Evolutionary conservation across 2,888 invertebrate species (phyloP).

Genomic region (Acanthoscelides obtectus): DNA sequence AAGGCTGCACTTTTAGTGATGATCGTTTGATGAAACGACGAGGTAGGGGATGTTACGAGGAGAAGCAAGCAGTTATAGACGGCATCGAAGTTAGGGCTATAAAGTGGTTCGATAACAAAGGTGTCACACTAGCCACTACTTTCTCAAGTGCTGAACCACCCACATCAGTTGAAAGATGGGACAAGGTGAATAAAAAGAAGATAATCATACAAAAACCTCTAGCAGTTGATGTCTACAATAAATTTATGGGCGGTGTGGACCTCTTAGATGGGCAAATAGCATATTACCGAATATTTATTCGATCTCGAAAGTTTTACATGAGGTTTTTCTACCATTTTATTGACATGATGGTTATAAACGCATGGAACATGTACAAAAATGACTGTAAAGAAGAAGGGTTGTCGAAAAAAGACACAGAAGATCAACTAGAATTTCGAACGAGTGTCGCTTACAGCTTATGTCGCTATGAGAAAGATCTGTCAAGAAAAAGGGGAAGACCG

Average conservation of each 20-base stretch:
- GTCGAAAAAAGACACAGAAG: too few relatives aligned
- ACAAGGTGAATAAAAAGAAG: slow-evolving; percentile 19
- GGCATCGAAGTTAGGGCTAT: slow-evolving; percentile 10
- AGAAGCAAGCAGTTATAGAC: slow-evolving; percentile 16
- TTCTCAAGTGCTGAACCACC: slow-evolving; percentile 34
- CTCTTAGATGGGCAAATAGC: slow-evolving; percentile 29
- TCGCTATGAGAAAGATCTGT: slow-evolving; percentile 3
- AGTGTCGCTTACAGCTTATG: slow-evolving; percentile 16
- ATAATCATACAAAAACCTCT: slow-evolving; percentile 25
- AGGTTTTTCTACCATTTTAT: slow-evolving; percentile 24
- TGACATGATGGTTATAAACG: slow-evolving; percentile 25
- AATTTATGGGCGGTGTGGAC: slow-evolving; percentile 31
- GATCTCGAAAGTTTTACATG: slow-evolving; percentile 23
- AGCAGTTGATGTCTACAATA: slow-evolving; percentile 28
- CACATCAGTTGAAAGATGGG: slow-evolving; percentile 7
- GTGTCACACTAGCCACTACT: slow-evolving; percentile 35
- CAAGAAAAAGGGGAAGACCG: slow-evolving; percentile 13
- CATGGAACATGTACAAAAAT: slow-evolving; percentile 23
- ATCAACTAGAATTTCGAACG: slow-evolving; percentile 9
- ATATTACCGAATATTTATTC: slow-evolving; percentile 21
- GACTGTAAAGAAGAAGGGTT: neutral
- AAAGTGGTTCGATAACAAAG: slow-evolving; percentile 39
- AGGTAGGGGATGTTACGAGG: slow-evolving; percentile 6
- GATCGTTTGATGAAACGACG: slow-evolving; percentile 3
- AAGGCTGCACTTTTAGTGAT: slow-evolving; percentile 9